Base-by-base conservation (phyloP, 2,888 invertebrate species). In the Pyrochroa serraticornis region DNA sequence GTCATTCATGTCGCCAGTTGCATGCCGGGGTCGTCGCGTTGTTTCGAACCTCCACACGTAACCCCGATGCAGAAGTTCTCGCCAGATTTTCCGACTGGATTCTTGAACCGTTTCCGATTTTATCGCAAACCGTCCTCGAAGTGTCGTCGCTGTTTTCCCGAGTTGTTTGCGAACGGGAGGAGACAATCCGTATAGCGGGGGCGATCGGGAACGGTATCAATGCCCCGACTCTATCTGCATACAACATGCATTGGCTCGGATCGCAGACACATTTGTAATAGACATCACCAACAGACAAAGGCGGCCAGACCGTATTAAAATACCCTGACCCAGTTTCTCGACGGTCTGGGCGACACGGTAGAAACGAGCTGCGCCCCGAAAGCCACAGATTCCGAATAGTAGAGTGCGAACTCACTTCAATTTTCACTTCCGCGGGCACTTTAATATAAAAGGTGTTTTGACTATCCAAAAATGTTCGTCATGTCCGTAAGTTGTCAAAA, bases 241-340 rank as follows among this genome's bases (percentile, higher is more conserved):
- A 37, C 8, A n/a, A 22, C 8, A 31, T 9, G 9, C 41, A 32
- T 49, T 41, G 39, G 22, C 44, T 10, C 37, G 52, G 9, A 12
- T 42, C 30, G 44, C 52, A 52, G 58, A 58, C 53, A 58, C 48
- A 52, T 52, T 47, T 52, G 53, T 49, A 53, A 58, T 53, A 55
- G 59, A 38, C 53, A 36, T 51, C 53, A 41, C 30, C 39, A 36
- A 37, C 41, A 55, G 46, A 51, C 52, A 52, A 54, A 58, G 54
- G 47, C 52, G 54, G 62, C 59, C 60, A 60, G 55, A 53, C 53
- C 43, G 56, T 54, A 63, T 65, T 63, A 65, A 70, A 68, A 70
- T 66, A 66, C 70, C 68, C 68, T 70, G 70, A 70, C 70, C 70
- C 63, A 70, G 64, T 62, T 70, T 63, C 55, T 54, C 22, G 57